Percentiles rank a stretch among this genome's conserved stretches.
These are phyloP conservation scores for Marmota monax DNA, from an alignment of 2,113 vertebrate genomes.

Conservation along the genomic window DNA sequence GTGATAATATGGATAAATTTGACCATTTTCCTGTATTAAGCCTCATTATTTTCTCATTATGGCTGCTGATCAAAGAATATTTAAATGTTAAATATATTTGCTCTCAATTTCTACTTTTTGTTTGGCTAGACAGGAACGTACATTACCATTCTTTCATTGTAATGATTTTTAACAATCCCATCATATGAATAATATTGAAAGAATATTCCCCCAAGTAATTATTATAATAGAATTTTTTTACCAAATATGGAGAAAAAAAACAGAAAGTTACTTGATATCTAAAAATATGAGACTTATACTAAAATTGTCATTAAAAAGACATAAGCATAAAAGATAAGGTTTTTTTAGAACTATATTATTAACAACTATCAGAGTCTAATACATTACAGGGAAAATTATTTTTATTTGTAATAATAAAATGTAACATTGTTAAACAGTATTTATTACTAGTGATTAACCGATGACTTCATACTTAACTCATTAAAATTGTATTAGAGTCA, in stretches of 20 bases:
- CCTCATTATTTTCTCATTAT: slow-evolving; percentile 59
- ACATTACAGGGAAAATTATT: slow-evolving; percentile 72
- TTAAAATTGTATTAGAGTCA: slow-evolving; percentile 71
- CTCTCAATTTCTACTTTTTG: slow-evolving; percentile 44
- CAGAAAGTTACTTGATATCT: slow-evolving; percentile 41
- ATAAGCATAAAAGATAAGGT: slow-evolving; percentile 15
- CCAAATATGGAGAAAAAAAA: neutral
- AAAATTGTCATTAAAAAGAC: slow-evolving; percentile 68
- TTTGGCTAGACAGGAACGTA: neutral
- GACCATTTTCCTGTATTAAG: neutral
- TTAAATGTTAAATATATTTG: slow-evolving; percentile 48
- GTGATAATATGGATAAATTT: slow-evolving; percentile 38
- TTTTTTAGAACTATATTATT: slow-evolving; percentile 76
- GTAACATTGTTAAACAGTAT: slow-evolving; percentile 57
- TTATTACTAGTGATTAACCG: slow-evolving; percentile 77
- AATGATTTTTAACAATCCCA: slow-evolving; percentile 62
- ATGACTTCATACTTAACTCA: slow-evolving; percentile 74
- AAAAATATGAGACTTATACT: slow-evolving; percentile 60
- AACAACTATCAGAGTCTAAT: slow-evolving; percentile 70
- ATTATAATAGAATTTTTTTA: slow-evolving; percentile 43
- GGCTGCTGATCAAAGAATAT: slow-evolving; percentile 31
- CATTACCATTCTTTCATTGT: slow-evolving; percentile 32
- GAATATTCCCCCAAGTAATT: neutral
- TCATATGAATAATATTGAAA: slow-evolving; percentile 49
- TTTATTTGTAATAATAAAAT: slow-evolving; percentile 72